Evolutionary conservation across 2,113 vertebrate genomes (phyloP), one percentile per base, ranked within the genome.

Genomic region (Probosciger aterrimus): DNA sequence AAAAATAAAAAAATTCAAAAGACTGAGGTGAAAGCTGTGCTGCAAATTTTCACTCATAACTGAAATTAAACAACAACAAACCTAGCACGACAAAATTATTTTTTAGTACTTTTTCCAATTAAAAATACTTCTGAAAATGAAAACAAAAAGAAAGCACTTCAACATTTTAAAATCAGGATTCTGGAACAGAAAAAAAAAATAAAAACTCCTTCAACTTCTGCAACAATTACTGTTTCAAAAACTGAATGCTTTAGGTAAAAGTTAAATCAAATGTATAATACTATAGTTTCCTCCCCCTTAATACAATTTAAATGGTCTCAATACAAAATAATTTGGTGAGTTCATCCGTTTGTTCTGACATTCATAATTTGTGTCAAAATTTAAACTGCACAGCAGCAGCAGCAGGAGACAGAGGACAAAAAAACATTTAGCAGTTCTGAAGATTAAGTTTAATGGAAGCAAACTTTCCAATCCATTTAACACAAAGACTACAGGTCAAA

Each of bases 391-490:
- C 7, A 87, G 67, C 13, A 86, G 59, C 15, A 86, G 64, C 73
- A 87, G 81, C 19, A 84, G 59, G 60, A 95, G 60, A 64, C 39
- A 41, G 63, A 76, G 70, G 62, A 91, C 75, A 39, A 53, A 68
- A 81, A 71, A 75, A 19, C 82, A 63, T 35, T 88, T 82, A 57
- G 46, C 46, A 88, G 44, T 43, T 96, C 80, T 89, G 49, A 87
- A 95, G 82, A 52, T 81, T 87, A 69, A 91, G 75, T 53, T 92
- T 94, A 92, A 95, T 88, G 90, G 82, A 88, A 91, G 74, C 10
- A 86, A 67, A 53, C 52, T 92, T 97, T 96, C 55, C 28, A 95
- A 86, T 8, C 41, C 37, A 89, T 95, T 97, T 95, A 97, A 95
- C 78, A 95, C 43, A 94, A 83, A 86, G 49, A 91, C 53, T 75